Evolutionary conservation across 2,113 vertebrate genomes (phyloP), one percentile per base, ranked within the genome.

Genomic region (Panthera uncia): DNA sequence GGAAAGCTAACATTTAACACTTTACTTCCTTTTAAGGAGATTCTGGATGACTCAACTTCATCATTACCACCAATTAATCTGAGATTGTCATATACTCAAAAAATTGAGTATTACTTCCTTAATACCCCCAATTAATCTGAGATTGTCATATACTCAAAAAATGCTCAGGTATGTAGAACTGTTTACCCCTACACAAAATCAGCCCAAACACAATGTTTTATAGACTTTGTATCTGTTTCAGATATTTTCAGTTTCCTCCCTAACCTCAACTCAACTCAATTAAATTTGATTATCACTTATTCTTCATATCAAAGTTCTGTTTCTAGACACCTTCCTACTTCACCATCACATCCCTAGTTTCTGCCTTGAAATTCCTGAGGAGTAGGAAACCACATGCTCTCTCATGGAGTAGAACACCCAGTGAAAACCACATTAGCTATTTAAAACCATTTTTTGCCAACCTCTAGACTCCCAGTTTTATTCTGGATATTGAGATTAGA

Each of bases 401-500:
- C 41, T 15, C 36, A 78, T 23, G 13, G 23, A 91, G 38, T 81
- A 76, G 16, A 82, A 33, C 19, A 4, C 11, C 31, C 31, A 96
- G 1, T 45, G 25, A 97, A 97, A 95, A 89, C 16, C 23, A 92
- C 6, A 52, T 45, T 14, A 88, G 63, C 69, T 45, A 61, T 52
- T 25, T 89, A 18, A 69, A 63, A 52, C n/a, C 50, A 61, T 52
- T 83, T 66, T 4, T 15, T 50, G 14, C 0, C 21, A 97, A 68
- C 23, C 25, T 57, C 45, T 52, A 63, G 83, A 78, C 12, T 38
- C 36, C 82, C 36, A 66, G 25, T 74, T 94, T 74, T 52, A 86
- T 80, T 86, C 65, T 91, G 31, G 29, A 91, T 87, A 9, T 57
- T 82, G 82, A 85, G 66, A 94, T 83, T 78, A 95, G 33, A 76